Percentiles rank a stretch among this genome's conserved stretches.
These are phyloP conservation scores for Synodontis membranacea DNA, from an alignment of 2,113 vertebrate genomes.

Conservation along the genomic window DNA sequence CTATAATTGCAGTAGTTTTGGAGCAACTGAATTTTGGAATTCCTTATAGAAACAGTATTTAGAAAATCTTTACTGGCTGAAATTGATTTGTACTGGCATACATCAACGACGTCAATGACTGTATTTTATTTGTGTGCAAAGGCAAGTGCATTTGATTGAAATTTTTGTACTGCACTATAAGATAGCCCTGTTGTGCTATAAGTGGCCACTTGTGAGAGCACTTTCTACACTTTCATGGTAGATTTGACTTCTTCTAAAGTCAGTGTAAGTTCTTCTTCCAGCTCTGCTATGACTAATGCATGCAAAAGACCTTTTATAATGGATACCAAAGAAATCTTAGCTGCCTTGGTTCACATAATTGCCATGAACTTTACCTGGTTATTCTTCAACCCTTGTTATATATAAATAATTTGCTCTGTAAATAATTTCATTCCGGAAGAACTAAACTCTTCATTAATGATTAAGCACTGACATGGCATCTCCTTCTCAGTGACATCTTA, in stretches of 20 bases:
- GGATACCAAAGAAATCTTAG: no score
- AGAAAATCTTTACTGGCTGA: background rate
- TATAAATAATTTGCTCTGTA: slow-evolving; percentile 58
- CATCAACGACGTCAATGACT: background rate
- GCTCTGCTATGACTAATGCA: background rate
- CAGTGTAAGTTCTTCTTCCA: background rate
- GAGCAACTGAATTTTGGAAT: background rate
- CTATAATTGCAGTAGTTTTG: background rate
- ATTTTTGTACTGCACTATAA: background rate
- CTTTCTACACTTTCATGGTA: background rate
- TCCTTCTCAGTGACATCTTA: background rate
- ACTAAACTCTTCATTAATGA: slow-evolving; percentile 53
- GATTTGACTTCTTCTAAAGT: background rate
- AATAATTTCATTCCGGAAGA: slow-evolving; percentile 50
- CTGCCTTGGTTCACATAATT: background rate
- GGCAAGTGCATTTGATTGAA: background rate
- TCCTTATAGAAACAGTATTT: background rate
- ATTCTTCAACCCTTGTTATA: background rate
- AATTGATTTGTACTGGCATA: background rate
- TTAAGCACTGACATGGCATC: slow-evolving; percentile 45
- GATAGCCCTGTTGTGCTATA: background rate
- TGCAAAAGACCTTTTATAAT: background rate
- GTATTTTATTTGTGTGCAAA: background rate
- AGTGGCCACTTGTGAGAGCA: background rate
- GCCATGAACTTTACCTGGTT: background rate